Conservation (phyloP, 2,888 invertebrate genomes). For the Plemyria rubiginata region DNA sequence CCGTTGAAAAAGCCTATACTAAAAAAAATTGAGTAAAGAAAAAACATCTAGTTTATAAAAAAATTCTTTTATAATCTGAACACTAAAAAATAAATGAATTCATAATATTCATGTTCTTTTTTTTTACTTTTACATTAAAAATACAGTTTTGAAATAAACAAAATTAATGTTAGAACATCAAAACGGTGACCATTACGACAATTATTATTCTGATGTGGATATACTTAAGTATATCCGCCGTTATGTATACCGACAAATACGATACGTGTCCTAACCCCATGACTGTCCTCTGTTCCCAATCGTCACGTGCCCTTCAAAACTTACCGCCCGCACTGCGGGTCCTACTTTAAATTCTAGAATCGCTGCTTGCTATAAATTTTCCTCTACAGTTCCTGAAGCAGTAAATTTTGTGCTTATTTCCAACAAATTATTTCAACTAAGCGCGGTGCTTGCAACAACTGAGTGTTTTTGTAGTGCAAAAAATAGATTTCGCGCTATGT, state of each 20-base stretch:
- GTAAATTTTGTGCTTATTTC: constrained; percentile 74
- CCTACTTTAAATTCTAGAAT: constrained; percentile 76
- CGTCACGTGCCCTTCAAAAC: constrained; percentile 42
- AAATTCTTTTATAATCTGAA: no score
- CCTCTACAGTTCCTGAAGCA: constrained; percentile 59
- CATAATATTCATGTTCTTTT: no score
- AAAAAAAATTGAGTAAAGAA: no score
- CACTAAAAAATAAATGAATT: no score
- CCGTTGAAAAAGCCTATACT: no score
- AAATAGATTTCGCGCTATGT: constrained; percentile 33
- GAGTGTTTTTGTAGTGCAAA: constrained; percentile 32
- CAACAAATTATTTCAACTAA: constrained; percentile 72
- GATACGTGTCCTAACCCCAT: constrained; percentile 12
- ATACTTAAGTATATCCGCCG: no score
- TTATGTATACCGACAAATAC: constrained; percentile 17
- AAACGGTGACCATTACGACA: no score
- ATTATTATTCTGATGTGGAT: no score
- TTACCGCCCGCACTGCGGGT: constrained; percentile 61
- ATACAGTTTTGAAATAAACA: no score
- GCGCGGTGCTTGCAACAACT: constrained; percentile 39
- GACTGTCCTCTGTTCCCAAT: constrained; percentile 12
- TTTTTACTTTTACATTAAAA: no score
- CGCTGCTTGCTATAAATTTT: constrained; percentile 75
- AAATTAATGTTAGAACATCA: no score
- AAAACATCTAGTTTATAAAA: no score